Percentiles rank a stretch among this genome's conserved stretches.
Conservation (phyloP, 2,888 invertebrate genomes). For the Lamellibrachia satsuma region DNA sequence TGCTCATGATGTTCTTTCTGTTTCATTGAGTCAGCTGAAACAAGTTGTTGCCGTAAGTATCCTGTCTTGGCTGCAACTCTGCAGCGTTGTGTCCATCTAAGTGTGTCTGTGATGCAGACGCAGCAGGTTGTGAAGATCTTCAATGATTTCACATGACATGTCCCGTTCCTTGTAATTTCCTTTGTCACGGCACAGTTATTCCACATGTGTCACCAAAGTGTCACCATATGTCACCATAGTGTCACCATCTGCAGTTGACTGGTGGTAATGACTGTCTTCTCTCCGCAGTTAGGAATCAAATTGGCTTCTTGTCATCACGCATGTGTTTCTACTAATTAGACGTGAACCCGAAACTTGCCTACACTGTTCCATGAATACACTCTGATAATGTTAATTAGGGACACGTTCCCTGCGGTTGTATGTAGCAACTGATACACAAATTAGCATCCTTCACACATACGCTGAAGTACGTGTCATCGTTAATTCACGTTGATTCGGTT, state of each 20-base stretch:
- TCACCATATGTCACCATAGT: not conserved
- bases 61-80: too few relatives aligned
- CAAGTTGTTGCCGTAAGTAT: too few relatives aligned
- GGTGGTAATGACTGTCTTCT: not conserved
- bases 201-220: not conserved
- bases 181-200: not conserved
- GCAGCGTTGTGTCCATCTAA: too few relatives aligned
- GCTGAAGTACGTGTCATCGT: not conserved
- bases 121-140: not conserved
- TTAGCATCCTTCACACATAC: constrained; percentile 6
- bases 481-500: not conserved
- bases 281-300: not conserved
- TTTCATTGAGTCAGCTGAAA: not conserved
- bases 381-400: not conserved
- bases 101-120: too few relatives aligned
- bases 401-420: not conserved
- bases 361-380: not conserved
- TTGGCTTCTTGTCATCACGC: not conserved
- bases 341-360: not conserved
- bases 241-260: not conserved
- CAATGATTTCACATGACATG: not conserved
- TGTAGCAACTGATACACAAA: not conserved
- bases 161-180: not conserved
- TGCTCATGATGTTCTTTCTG: not conserved
- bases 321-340: not conserved